Base-by-base conservation (phyloP, 2,888 invertebrate species). In the Caenorhabditis panamensis region DNA sequence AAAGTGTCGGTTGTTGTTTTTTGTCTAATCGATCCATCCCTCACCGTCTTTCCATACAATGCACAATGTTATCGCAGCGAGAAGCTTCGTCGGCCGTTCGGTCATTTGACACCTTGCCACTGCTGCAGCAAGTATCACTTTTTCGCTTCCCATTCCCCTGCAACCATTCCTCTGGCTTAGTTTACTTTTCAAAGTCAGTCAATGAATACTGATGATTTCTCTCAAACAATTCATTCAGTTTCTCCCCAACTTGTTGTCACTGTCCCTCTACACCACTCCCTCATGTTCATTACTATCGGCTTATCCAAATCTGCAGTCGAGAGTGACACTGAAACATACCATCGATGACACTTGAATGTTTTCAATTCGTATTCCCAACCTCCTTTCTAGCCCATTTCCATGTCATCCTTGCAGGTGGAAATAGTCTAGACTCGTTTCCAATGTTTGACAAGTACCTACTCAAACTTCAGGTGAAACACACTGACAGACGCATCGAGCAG, bases 51-150 rank as follows among this genome's bases (percentile, higher is more conserved):
- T n/a, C 56, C 51, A 49, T 36, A 47, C 24, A 36, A 47, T 37
- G 31, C 31, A 53, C 51, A 67, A 67, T 56, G 56, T 67, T 67
- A 56, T 56, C 26, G 56, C 44, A 37, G 24, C 31, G 31, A 22
- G 56, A 24, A 16, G 2, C 20, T 28, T 13, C 24, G 53, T 2
- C 20, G 18, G 61, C 73, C 51, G 64, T 73, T 66, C 59, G 59
- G 73, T 73, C 73, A 73, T 73, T 66, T 59, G 73, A 73, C 73
- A 73, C 73, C 73, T 58, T 59, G 20, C 26, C 31, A 37, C 49
- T 0, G 26, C 28, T 26, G 11, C 44, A 24, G 53, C 18, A 11
- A 31, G 63, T 71, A 71, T 71, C 69, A 54, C 26, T 53, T 31
- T 71, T 62, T 54, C 68, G 51, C 36, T 37, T 59, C 51, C 56